Percentiles rank a stretch among this genome's conserved stretches.
Conservation (phyloP, 2,888 invertebrate species). For the Andrena praecox region DNA sequence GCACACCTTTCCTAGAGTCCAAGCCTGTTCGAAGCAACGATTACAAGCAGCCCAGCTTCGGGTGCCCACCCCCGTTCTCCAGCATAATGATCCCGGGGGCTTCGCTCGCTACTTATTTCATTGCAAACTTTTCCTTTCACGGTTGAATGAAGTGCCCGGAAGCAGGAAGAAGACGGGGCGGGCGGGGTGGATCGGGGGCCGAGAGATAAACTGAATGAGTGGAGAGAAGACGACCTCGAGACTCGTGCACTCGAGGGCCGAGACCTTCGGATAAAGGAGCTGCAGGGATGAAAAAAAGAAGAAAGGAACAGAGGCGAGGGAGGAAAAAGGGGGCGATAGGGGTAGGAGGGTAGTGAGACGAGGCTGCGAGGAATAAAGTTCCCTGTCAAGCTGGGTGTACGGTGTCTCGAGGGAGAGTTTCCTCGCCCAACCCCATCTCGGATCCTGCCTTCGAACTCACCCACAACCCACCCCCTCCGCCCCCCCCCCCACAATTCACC, state of each 20-base stretch:
- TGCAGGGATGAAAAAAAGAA: constrained; percentile 37
- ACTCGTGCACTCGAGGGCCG: constrained; percentile 56
- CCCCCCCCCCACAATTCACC: constrained; percentile 1
- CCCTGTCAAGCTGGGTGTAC: constrained; percentile 65
- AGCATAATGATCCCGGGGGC: constrained; percentile 69
- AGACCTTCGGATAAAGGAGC: constrained; percentile 67
- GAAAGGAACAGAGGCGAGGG: constrained; percentile 12
- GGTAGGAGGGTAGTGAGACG: constrained; percentile 35
- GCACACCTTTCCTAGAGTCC: constrained; percentile 18
- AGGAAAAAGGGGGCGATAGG: not conserved
- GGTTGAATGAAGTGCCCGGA: constrained; percentile 64
- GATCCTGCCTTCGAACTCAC: constrained; percentile 27
- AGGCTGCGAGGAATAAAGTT: constrained; percentile 69
- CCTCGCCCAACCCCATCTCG: constrained; percentile 24
- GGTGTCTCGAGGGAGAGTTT: constrained; percentile 72
- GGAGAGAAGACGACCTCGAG: constrained; percentile 56
- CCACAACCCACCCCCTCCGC: not conserved
- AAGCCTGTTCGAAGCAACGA: constrained; percentile 38
- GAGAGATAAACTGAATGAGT: constrained; percentile 57
- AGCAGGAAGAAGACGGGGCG: constrained; percentile 58
- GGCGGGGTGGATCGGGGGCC: constrained; percentile 41
- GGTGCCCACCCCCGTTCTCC: constrained; percentile 6
- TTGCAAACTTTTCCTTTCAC: constrained; percentile 72
- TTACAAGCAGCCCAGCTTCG: constrained; percentile 48
- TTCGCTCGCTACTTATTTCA: constrained; percentile 69